A percentile compares a stretch with the other conserved stretches of the same genome.
Conservation (phyloP, 2,888 invertebrate genomes). For the Andrena minutula region DNA sequence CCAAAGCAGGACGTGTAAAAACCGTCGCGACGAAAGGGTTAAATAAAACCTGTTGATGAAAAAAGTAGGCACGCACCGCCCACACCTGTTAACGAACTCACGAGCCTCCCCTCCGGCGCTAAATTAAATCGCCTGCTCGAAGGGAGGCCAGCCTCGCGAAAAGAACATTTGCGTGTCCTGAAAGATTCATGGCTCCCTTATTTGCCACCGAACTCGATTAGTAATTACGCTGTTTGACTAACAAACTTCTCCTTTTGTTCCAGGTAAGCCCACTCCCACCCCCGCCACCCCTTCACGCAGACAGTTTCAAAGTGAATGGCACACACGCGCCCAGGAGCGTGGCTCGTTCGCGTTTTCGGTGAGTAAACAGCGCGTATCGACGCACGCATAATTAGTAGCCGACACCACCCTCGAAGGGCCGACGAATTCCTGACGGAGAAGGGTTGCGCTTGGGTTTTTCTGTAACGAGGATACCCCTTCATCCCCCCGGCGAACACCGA, state of each 20-base stretch:
- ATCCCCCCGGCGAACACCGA: constrained; percentile 43
- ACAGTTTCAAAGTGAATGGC: constrained; percentile 60
- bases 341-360: constrained; percentile 77
- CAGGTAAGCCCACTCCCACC: constrained; percentile 77
- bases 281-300: constrained; percentile 8
- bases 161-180: constrained; percentile 52
- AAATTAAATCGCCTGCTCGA: constrained; percentile 37
- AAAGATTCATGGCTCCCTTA: constrained; percentile 49
- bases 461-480: constrained; percentile 71
- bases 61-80: constrained; percentile 28
- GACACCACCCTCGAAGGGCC: constrained; percentile 70
- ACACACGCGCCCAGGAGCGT: constrained; percentile 34
- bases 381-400: constrained; percentile 81
- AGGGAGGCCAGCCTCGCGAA: constrained; percentile 21
- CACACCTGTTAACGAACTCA: constrained; percentile 47
- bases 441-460: constrained; percentile 61
- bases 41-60: constrained; percentile 54
- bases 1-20: background rate
- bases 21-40: constrained; percentile 4
- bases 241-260: constrained; percentile 76
- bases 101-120: constrained; percentile 14
- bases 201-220: constrained; percentile 52
- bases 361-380: constrained; percentile 81
- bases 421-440: constrained; percentile 64
- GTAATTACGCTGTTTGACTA: constrained; percentile 65